Base-by-base conservation (phyloP, 2,113 vertebrate species). In the Sterrhoptilus dennistouni region DNA sequence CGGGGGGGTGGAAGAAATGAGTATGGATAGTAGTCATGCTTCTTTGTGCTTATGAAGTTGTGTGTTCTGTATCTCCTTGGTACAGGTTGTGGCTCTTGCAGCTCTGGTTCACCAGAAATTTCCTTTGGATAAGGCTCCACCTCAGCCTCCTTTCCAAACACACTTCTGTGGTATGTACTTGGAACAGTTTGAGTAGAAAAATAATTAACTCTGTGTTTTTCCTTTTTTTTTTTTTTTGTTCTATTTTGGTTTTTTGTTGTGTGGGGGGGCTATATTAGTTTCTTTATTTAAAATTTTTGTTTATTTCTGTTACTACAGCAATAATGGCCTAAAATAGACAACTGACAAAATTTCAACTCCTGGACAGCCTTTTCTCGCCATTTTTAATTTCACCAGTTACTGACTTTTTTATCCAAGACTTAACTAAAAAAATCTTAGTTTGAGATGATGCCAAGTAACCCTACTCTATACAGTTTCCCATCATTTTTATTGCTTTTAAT, bases 121-220 rank as follows among this genome's bases (percentile, higher is more conserved):
- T 97, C 98, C 98, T 50, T 95, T 99, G 97, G 99, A 99, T 93
- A 99, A 99, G 98, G 98, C 99, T 68, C 96, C 99, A 25, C 99
- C 99, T 81, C 98, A 98, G 4, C 98, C 99, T 90, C 99, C 99
- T 25, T 99, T 99, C 97, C 99, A 99, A 95, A 98, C 97, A 16
- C 98, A 99, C 87, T 99, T 99, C 92, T 99, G 99, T 95, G 99
- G 99, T 99, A 98, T 82, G 98, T 98, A 92, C 54, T 83, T 94
- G 61, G 38, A 61, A 44, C 25, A 53, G 24, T 57, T 54, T 31
- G 24, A 61, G 25, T 38, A 44, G 54, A 72, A 82, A 65, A 83
- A 80, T 1, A 36, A 49, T 68, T 56, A 24, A 28, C 77, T 93
- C 1, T 0, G 1, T 28, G 11, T 45, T 42, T 36, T 60, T 35